These are phyloP conservation scores for Semicossyphus pulcher DNA, from an alignment of 2,113 vertebrate species.

Conservation along the genomic window DNA sequence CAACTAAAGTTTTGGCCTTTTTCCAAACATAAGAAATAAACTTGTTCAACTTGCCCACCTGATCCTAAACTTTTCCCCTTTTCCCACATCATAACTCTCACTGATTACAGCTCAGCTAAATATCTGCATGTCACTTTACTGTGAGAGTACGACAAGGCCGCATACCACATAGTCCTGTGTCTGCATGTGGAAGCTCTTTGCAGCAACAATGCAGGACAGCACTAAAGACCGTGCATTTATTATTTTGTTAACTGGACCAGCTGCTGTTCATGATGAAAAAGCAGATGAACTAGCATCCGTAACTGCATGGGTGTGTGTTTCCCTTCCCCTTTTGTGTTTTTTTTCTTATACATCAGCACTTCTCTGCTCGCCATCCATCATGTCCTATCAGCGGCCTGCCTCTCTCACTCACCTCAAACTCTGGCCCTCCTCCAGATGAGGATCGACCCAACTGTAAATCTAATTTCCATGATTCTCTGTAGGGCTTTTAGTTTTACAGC, in stretches of 20 bases:
- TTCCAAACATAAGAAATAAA: slow-evolving; percentile 38
- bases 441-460: slow-evolving; percentile 78
- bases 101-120: slow-evolving; percentile 24
- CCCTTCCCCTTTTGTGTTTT: slow-evolving; percentile 20
- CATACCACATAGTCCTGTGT: slow-evolving; percentile 12
- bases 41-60: slow-evolving; percentile 41
- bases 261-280: slow-evolving; percentile 41
- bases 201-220: slow-evolving; percentile 29
- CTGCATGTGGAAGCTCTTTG: slow-evolving; percentile 35
- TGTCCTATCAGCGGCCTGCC: slow-evolving; percentile 58
- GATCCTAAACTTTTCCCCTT: slow-evolving; percentile 28
- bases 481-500: slow-evolving; percentile 80
- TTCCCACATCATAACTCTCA: slow-evolving; percentile 30
- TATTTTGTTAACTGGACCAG: slow-evolving; percentile 44
- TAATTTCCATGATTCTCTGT: slow-evolving; percentile 79
- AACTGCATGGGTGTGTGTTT: slow-evolving; percentile 22
- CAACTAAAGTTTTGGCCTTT: slow-evolving; percentile 30
- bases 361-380: slow-evolving; percentile 72
- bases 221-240: slow-evolving; percentile 50
- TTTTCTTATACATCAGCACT: slow-evolving; percentile 70
- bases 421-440: slow-evolving; percentile 72
- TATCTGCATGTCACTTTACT: slow-evolving; percentile 22
- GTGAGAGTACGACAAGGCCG: slow-evolving; percentile 1
- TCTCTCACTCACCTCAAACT: slow-evolving; percentile 66
- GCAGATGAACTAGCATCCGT: slow-evolving; percentile 42